These are phyloP conservation scores for Nephrotoma flavescens DNA, from an alignment of 2,888 invertebrate genomes.

Conservation along the genomic window DNA sequence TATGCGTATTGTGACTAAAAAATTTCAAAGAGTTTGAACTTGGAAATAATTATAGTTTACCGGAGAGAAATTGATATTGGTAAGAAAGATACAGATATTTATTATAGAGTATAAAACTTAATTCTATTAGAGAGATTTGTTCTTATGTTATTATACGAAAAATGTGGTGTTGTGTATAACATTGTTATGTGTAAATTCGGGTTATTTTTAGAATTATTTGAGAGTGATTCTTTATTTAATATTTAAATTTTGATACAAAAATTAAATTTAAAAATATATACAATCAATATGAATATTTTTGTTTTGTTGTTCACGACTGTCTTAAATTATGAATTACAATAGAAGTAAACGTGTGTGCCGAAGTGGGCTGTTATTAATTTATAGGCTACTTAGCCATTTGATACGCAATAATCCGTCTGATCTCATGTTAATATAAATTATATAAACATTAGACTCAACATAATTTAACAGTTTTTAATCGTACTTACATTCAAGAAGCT, in stretches of 20 bases:
- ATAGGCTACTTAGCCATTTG: not conserved
- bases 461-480: not conserved
- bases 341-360: not conserved
- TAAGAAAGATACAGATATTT: not conserved
- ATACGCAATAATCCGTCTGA: not conserved
- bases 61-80: conserved; percentile 3
- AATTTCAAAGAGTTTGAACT: conserved; percentile 22
- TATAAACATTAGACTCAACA: not conserved
- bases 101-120: not conserved
- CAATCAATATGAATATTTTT: not conserved
- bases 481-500: not conserved
- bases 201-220: not conserved
- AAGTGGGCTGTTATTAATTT: not conserved
- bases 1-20: conserved; percentile 35
- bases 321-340: not conserved
- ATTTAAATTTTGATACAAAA: not conserved
- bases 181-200: not conserved
- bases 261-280: not conserved
- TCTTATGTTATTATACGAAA: not conserved
- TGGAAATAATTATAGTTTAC: conserved; percentile 8
- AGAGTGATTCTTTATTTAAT: not conserved
- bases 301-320: not conserved
- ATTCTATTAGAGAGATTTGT: not conserved
- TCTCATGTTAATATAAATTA: not conserved
- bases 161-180: not conserved